These are phyloP conservation scores for Dryobates pubescens DNA, from an alignment of 2,797 vertebrate species.

Conservation along the genomic window DNA sequence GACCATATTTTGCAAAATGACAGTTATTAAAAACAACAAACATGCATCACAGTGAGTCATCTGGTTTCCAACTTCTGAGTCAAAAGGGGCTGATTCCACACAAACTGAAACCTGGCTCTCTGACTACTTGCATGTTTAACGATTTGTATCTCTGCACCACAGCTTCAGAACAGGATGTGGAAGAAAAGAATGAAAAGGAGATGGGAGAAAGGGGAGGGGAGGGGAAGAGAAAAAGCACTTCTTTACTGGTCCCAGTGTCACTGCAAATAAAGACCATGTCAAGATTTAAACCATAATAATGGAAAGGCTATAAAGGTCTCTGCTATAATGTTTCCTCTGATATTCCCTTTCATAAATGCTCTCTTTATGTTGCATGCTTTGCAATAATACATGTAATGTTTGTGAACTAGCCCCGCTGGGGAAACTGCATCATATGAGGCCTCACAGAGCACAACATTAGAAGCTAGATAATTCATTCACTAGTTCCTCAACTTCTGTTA, in stretches of 20 bases:
- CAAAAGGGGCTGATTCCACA: slow-evolving; percentile 72
- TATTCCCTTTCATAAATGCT: slow-evolving; percentile 77
- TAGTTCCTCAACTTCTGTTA: slow-evolving; percentile 1
- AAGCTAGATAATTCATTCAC: slow-evolving; percentile 18
- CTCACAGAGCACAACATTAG: slow-evolving; percentile 30
- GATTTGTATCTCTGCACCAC: slow-evolving; percentile 65
- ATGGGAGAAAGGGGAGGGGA: slow-evolving; percentile 37
- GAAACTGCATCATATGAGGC: slow-evolving; percentile 31
- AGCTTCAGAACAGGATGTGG: slow-evolving; percentile 73
- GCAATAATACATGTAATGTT: slow-evolving; percentile 61
- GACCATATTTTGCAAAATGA: slow-evolving; percentile 68
- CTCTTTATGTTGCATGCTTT: slow-evolving; percentile 67
- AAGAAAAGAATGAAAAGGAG: slow-evolving; percentile 56
- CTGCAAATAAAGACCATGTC: slow-evolving; percentile 73
- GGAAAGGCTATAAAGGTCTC: slow-evolving; percentile 78
- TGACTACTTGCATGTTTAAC: slow-evolving; percentile 47
- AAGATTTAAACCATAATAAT: slow-evolving; percentile 81
- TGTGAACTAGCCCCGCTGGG: slow-evolving; percentile 8
- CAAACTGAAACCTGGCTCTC: slow-evolving; percentile 65
- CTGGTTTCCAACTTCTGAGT: slow-evolving; percentile 75
- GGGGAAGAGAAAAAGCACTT: slow-evolving; percentile 33
- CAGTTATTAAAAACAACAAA: slow-evolving; percentile 76
- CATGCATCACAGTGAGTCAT: slow-evolving; percentile 71
- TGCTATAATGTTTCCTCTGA: slow-evolving; percentile 76
- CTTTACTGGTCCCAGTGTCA: slow-evolving; percentile 74